phyloP scores from a whole-genome alignment of 35 echinoderm and acorn worm species.

The Antedon bifida region DNA sequence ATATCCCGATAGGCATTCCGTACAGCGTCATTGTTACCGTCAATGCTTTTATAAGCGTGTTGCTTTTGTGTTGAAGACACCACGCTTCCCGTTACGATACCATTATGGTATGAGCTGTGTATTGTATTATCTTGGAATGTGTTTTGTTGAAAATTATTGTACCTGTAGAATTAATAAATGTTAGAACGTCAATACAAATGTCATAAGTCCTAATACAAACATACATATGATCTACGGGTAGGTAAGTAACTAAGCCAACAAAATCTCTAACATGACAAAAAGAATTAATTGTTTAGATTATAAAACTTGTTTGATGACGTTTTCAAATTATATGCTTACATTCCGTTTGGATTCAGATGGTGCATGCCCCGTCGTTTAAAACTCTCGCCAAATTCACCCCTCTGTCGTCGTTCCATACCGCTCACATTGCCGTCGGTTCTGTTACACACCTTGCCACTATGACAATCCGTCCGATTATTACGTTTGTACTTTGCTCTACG shows the following conservation, averaged over 20 bases:
- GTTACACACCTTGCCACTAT: too few species aligned
- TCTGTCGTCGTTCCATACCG: background rate
- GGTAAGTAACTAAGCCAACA: too few species aligned
- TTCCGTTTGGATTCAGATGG: background rate
- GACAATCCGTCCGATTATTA: background rate
- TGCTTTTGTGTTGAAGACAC: background rate
- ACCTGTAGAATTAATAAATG: too few species aligned
- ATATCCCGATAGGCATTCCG: background rate
- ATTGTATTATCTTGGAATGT: too few species aligned
- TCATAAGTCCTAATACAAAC: too few species aligned
- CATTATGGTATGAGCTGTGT: background rate
- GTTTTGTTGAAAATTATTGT: too few species aligned
- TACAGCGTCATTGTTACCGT: background rate
- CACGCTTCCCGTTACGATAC: background rate
- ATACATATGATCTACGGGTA: too few species aligned
- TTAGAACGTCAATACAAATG: too few species aligned
- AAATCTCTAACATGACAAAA: too few species aligned
- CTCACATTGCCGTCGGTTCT: background rate
- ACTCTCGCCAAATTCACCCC: background rate
- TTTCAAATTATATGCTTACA: background rate
- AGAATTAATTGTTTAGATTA: too few species aligned
- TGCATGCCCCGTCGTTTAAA: background rate
- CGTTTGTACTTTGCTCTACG: constrained; percentile 67
- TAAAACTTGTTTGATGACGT: too few species aligned
- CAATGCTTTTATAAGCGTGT: background rate